Base-by-base conservation (phyloP, 2,888 invertebrate species). In the Euspilapteryx auroguttella region DNA sequence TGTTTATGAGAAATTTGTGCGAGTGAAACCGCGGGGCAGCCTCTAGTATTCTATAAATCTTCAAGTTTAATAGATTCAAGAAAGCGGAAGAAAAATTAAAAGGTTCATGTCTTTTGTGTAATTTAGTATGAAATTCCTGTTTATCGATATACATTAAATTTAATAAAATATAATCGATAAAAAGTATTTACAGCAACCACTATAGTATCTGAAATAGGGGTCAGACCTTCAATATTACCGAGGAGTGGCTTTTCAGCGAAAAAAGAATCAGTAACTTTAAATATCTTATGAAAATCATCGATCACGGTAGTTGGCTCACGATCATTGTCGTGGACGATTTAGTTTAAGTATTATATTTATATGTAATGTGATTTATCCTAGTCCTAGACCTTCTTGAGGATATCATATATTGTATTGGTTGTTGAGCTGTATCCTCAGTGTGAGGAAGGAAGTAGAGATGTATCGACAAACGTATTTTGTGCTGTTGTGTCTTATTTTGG, bases 131-230 rank as follows among this genome's bases (percentile, higher is more conserved):
- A n/a, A n/a, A n/a, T n/a, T n/a, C n/a, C n/a, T n/a, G n/a, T n/a
- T n/a, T n/a, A n/a, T n/a, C n/a, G n/a, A n/a, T n/a, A n/a, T n/a
- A n/a, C n/a, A n/a, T n/a, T n/a, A n/a, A n/a, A n/a, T n/a, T n/a
- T n/a, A n/a, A n/a, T n/a, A n/a, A n/a, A n/a, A n/a, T n/a, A n/a
- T n/a, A n/a, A 25, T 35, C 37, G 41, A 38, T 34, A 34, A 21
- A 12, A n/a, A 34, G 1, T 1, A 8, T 11, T 25, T n/a, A n/a
- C n/a, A n/a, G n/a, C n/a, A n/a, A n/a, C n/a, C n/a, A n/a, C n/a
- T n/a, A n/a, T n/a, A n/a, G n/a, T n/a, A n/a, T 41, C 38, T 48
- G 40, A 37, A 54, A 73, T 73, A 69, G 65, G 73, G 75, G 75
- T 62, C 52, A 64, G 62, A 49, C 75, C 75, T 75, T 73, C 64